Base-by-base conservation (phyloP, 2,888 invertebrate species). In the Heliconius ethilla region DNA sequence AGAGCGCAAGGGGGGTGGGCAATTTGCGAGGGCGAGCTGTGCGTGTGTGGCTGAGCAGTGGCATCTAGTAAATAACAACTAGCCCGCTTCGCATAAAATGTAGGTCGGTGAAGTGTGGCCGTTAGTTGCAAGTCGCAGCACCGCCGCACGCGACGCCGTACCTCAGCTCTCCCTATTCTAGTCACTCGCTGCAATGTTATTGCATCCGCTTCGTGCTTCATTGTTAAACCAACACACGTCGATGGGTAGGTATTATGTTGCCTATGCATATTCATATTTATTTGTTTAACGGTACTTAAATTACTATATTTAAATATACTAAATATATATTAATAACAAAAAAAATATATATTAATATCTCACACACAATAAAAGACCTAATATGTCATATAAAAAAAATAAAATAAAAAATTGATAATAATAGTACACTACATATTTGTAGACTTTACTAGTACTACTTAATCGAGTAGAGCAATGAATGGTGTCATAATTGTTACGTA, bases 31-130 rank as follows among this genome's bases (percentile, higher is more conserved):
- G 90, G 90, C 86, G 87, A 85, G 83, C 83, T 78, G 86, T 91
- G 91, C 90, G 91, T 92, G 90, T 85, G 83, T 85, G 84, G 85
- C 83, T 55, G 55, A 18, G 59, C 59, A 18, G 22, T 59, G 86
- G 85, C 83, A 83, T 85, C 88, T 89, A 87, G 89, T 89, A 90
- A 91, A 90, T 92, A 92, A 92, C 91, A 89, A 88, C 86, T 87
- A 85, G 86, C 86, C 86, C 72, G 72, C 33, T 88, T 88, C 88
- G 94, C 89, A 94, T 94, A 94, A 94, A 91, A 94, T 94, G 91
- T 94, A 93, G 94, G 94, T 94, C 94, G 93, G 89, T 92, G 86
- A 90, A 89, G 90, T 92, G 89, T 89, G 87, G 88, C 86, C 89
- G 74, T 45, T 74, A 74, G 74, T 74, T 74, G 86, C 87, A 88